Evolutionary conservation across 2,888 invertebrate genomes (phyloP).

Genomic region (Cephonodes hylas): DNA sequence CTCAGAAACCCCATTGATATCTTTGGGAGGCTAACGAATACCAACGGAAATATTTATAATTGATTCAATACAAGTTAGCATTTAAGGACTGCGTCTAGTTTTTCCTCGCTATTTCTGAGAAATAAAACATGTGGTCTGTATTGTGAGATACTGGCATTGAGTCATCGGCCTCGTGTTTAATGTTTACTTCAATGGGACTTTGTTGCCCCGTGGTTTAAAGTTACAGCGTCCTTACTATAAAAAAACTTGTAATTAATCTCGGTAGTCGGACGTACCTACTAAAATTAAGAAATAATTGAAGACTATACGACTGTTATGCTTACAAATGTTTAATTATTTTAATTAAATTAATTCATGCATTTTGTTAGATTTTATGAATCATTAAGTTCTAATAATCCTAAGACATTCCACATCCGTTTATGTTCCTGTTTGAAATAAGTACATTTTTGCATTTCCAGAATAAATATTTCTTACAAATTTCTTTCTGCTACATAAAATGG

Average conservation of each 20-base stretch:
- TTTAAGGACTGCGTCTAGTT: slow-evolving; percentile 14
- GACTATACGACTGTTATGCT: too few species aligned
- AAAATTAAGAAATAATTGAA: too few species aligned
- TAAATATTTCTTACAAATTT: neutral
- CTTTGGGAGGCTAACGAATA: neutral
- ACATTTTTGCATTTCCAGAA: neutral
- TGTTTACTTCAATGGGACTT: slow-evolving; percentile 9
- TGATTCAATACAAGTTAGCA: slow-evolving; percentile 5
- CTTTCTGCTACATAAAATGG: neutral
- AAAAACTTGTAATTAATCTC: neutral
- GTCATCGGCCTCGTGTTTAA: slow-evolving; percentile 11
- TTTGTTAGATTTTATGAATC: too few species aligned
- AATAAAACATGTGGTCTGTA: slow-evolving; percentile 26
- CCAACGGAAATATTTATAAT: slow-evolving; percentile 13
- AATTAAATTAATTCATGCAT: too few species aligned
- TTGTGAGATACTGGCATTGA: slow-evolving; percentile 13
- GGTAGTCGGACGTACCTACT: too few species aligned
- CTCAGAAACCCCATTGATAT: neutral
- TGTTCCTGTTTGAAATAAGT: too few species aligned
- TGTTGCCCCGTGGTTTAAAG: neutral
- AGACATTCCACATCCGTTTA: too few species aligned
- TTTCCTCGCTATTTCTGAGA: slow-evolving; percentile 31
- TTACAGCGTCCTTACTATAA: neutral
- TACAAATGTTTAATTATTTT: too few species aligned
- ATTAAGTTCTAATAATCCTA: too few species aligned